These are phyloP conservation scores for Myzus persicae DNA, from an alignment of 1,140 invertebrate genomes.

Conservation along the genomic window DNA sequence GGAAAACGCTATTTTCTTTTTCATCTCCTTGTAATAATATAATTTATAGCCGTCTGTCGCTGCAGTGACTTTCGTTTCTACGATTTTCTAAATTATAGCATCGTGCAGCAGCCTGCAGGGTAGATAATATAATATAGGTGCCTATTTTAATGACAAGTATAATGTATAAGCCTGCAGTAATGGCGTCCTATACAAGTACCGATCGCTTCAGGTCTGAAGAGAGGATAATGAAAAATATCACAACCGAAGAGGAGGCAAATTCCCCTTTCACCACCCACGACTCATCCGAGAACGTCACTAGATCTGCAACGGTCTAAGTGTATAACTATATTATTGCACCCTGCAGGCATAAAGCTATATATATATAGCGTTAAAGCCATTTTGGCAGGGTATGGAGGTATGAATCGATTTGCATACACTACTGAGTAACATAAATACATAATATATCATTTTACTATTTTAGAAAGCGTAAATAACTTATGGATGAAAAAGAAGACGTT, in stretches of 20 bases:
- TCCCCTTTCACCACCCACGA: neutral
- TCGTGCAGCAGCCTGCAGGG: no score
- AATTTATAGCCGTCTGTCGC: neutral
- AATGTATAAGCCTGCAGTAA: neutral
- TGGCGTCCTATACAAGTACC: neutral
- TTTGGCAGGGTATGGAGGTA: neutral
- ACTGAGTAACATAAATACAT: neutral
- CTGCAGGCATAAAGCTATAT: neutral
- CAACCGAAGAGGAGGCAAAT: neutral
- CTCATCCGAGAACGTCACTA: neutral
- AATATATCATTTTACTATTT: neutral
- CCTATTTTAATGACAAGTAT: neutral
- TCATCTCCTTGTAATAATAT: neutral
- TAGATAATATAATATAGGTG: neutral
- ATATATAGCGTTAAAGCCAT: no score
- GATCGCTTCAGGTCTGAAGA: neutral
- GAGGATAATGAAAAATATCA: neutral
- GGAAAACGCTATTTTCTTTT: neutral
- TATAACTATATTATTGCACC: neutral
- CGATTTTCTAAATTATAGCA: neutral
- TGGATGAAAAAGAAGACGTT: neutral
- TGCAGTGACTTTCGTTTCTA: neutral
- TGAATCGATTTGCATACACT: no score
- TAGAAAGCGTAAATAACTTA: neutral
- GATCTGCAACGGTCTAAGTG: neutral